Conservation (phyloP, 2,888 invertebrate species). For the Catotricha subobsoleta region DNA sequence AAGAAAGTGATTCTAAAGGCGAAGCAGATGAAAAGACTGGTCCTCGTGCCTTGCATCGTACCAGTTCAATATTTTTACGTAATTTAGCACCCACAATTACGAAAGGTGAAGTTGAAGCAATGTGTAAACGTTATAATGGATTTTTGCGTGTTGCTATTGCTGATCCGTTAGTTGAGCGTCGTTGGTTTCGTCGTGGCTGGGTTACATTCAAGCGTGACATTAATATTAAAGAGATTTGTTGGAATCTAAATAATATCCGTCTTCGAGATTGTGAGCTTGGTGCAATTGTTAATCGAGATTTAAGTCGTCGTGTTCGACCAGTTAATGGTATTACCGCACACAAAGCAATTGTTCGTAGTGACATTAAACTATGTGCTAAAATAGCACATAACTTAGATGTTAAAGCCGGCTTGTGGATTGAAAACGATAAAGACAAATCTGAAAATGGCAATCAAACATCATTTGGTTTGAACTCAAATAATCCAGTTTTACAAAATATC, state of each 20-base stretch:
- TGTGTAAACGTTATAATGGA: conserved; percentile 83
- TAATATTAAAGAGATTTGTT: conserved; percentile 98
- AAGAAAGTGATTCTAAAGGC: conserved; percentile 18
- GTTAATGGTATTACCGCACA: conserved; percentile 82
- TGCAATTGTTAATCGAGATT: conserved; percentile 63
- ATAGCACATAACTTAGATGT: conserved; percentile 81
- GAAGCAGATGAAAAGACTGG: conserved; percentile 18
- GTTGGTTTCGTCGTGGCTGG: conserved; percentile 96
- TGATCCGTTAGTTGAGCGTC: conserved; percentile 88
- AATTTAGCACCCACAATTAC: conserved; percentile 93
- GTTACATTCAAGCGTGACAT: conserved; percentile 92
- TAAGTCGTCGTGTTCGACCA: conserved; percentile 82
- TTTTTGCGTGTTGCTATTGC: conserved; percentile 91
- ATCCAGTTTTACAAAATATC: conserved; percentile 90
- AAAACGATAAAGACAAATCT: conserved; percentile 26
- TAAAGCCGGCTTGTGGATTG: conserved; percentile 61
- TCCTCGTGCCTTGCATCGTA: conserved; percentile 73
- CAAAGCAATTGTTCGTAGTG: conserved; percentile 72
- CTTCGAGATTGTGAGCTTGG: conserved; percentile 76
- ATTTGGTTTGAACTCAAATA: conserved; percentile 61
- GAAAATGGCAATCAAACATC: conserved; percentile 11
- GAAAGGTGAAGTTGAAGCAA: conserved; percentile 88
- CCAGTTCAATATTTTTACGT: conserved; percentile 89
- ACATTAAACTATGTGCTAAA: conserved; percentile 81
- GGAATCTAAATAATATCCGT: conserved; percentile 91